A percentile compares a stretch with the other conserved stretches of the same genome.
These are phyloP conservation scores for Orchesellides sinensis DNA, from an alignment of 2,888 invertebrate species.

Conservation along the genomic window DNA sequence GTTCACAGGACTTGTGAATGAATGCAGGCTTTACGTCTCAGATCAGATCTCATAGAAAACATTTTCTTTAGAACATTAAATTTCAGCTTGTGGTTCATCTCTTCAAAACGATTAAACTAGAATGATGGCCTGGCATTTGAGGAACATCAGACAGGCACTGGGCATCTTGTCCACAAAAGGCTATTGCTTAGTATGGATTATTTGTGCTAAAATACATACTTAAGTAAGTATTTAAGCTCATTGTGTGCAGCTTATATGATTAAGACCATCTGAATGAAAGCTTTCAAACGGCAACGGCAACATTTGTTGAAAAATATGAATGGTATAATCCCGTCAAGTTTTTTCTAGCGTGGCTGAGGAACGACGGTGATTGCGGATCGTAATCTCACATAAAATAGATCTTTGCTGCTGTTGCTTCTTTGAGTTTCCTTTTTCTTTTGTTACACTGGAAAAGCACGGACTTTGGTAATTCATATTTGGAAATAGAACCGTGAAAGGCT, in stretches of 20 bases:
- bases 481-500: too few relatives aligned
- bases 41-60: slow-evolving; percentile 16
- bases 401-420: neutral
- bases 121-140: neutral
- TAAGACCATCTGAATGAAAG: neutral
- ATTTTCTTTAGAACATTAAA: slow-evolving; percentile 40
- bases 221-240: neutral
- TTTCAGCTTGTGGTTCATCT: slow-evolving; percentile 13
- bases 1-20: neutral
- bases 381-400: neutral
- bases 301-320: slow-evolving; percentile 5
- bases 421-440: neutral
- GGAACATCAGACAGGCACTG: neutral
- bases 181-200: too few relatives aligned
- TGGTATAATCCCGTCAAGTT: slow-evolving; percentile 13
- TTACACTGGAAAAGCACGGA: neutral
- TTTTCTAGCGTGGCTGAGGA: neutral
- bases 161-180: neutral
- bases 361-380: slow-evolving; percentile 18
- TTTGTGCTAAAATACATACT: neutral
- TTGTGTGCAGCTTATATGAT: neutral
- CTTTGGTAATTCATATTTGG: too few relatives aligned
- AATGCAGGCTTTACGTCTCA: neutral
- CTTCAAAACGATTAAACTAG: neutral
- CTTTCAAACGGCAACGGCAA: slow-evolving; percentile 4